These are phyloP conservation scores for Thecocarcelia acutangulata DNA, from an alignment of 2,888 invertebrate genomes.

Conservation along the genomic window DNA sequence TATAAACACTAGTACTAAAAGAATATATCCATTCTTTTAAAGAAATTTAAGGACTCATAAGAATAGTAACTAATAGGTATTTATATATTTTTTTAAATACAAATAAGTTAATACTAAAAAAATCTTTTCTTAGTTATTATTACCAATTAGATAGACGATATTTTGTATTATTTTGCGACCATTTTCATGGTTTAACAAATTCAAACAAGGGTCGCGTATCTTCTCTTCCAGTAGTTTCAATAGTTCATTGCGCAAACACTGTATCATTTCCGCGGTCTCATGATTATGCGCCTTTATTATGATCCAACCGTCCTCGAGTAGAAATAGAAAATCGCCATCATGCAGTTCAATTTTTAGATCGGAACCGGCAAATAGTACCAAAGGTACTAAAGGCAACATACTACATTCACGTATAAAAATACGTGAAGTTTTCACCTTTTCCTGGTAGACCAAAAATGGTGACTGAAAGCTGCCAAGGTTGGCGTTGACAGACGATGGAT, in stretches of 20 bases:
- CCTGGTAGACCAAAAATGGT: constrained; percentile 91
- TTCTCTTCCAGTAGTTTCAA: constrained; percentile 90
- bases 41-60: not conserved
- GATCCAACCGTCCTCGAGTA: constrained; percentile 91
- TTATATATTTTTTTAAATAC: not conserved
- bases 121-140: constrained; percentile 70
- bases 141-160: constrained; percentile 87
- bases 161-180: constrained; percentile 89
- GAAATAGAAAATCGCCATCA: constrained; percentile 87
- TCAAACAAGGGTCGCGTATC: constrained; percentile 90
- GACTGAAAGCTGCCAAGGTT: constrained; percentile 85
- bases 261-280: constrained; percentile 91
- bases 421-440: constrained; percentile 90
- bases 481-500: constrained; percentile 90
- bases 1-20: too few species aligned
- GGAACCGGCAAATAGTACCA: constrained; percentile 88
- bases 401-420: constrained; percentile 91
- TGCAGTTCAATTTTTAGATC: constrained; percentile 88
- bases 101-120: not conserved
- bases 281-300: constrained; percentile 89
- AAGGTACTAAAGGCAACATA: constrained; percentile 88
- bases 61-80: not conserved
- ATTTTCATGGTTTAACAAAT: constrained; percentile 87
- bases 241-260: constrained; percentile 89
- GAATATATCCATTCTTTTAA: too few species aligned